Evolutionary conservation across 2,888 invertebrate genomes (phyloP).

Genomic region (Acrobasis suavella): DNA sequence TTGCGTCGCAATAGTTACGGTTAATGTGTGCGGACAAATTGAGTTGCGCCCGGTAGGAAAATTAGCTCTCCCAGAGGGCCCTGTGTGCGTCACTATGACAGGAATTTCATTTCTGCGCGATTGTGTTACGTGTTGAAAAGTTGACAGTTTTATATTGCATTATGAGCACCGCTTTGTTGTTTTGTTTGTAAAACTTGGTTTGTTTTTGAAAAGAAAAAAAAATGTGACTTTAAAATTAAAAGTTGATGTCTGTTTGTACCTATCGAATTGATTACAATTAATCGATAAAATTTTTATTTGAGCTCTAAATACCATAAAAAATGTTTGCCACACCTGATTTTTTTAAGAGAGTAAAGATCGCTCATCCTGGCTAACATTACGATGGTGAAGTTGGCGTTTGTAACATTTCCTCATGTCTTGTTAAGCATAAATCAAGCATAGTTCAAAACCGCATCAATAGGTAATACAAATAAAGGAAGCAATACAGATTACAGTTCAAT

Average conservation of each 20-base stretch:
- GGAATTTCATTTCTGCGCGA: slow-evolving; percentile 28
- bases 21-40: slow-evolving; percentile 79
- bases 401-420: not conserved
- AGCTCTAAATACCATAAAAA: too few species aligned
- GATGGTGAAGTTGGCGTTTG: not conserved
- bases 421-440: not conserved
- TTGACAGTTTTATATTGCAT: slow-evolving; percentile 17
- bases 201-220: not conserved
- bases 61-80: slow-evolving; percentile 71
- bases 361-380: too few species aligned
- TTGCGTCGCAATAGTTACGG: slow-evolving; percentile 75
- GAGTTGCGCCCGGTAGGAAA: slow-evolving; percentile 73
- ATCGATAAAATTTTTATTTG: too few species aligned
- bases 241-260: too few species aligned
- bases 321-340: too few species aligned
- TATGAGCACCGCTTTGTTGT: not conserved
- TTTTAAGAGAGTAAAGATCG: too few species aligned
- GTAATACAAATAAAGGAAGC: too few species aligned
- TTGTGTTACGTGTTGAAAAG: slow-evolving; percentile 24
- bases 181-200: not conserved
- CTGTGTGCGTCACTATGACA: slow-evolving; percentile 40
- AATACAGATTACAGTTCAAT: slow-evolving; percentile 36
- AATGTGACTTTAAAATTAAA: too few species aligned
- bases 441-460: not conserved
- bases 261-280: too few species aligned